These are phyloP conservation scores for Cherax destructor DNA, from an alignment of 1,140 invertebrate species.

Conservation along the genomic window DNA sequence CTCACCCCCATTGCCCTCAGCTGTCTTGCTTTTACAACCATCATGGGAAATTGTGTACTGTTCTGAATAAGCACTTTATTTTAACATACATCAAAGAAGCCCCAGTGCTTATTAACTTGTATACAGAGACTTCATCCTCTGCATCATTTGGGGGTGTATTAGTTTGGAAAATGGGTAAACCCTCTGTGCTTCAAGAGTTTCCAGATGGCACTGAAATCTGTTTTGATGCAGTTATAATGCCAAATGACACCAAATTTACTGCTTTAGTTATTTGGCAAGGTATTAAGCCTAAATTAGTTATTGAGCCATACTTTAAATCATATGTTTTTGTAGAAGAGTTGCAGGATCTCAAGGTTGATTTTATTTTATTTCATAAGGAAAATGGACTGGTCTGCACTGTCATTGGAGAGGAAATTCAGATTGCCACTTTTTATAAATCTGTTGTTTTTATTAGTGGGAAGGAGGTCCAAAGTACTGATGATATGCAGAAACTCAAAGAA, in stretches of 20 bases:
- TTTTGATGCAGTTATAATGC: conserved; percentile 48
- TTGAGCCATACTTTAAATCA: conserved; percentile 35
- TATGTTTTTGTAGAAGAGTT: conserved; percentile 24
- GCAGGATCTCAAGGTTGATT: not conserved
- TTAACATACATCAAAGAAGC: conserved; percentile 19
- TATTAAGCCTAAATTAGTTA: conserved; percentile 18
- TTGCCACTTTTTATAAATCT: not conserved
- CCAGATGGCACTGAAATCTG: conserved; percentile 40
- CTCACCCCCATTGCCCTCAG: not conserved
- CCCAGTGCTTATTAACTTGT: conserved; percentile 12
- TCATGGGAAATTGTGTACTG: conserved; percentile 19
- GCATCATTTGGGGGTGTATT: not conserved
- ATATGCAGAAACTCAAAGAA: not conserved
- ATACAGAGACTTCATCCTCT: not conserved
- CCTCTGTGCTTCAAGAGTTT: not conserved
- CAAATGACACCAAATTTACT: conserved; percentile 9
- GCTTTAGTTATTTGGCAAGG: conserved; percentile 45
- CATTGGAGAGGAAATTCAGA: not conserved
- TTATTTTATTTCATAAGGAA: conserved; percentile 10
- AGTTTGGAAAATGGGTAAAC: conserved; percentile 10
- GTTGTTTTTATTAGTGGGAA: conserved; percentile 39
- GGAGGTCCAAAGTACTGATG: not conserved
- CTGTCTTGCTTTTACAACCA: conserved; percentile 39
- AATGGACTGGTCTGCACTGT: conserved; percentile 15
- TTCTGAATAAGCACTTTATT: conserved; percentile 20